Percentiles rank a stretch among this genome's conserved stretches.
phyloP scores from a whole-genome alignment of 2,888 invertebrate genomes.

The Drosophila fungiperda region DNA sequence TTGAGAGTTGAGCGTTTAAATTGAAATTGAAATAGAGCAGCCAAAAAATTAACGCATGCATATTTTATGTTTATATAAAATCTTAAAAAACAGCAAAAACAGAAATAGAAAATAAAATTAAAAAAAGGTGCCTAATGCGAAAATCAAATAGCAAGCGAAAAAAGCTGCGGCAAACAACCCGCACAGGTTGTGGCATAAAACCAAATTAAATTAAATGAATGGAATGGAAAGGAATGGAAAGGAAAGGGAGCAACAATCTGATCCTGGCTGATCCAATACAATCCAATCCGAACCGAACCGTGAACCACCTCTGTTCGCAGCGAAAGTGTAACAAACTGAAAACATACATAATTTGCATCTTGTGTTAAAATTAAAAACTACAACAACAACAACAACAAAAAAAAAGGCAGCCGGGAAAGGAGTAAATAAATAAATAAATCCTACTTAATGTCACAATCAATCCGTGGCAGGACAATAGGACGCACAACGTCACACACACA shows the following conservation, averaged over 20 bases:
- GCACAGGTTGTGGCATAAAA: conserved; percentile 29
- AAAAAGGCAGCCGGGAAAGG: conserved; percentile 49
- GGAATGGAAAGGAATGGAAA: neutral
- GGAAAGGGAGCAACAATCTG: neutral
- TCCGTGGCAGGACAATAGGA: conserved; percentile 68
- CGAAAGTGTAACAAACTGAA: conserved; percentile 59
- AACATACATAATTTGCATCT: conserved; percentile 80
- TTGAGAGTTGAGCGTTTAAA: conserved; percentile 25
- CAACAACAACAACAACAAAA: conserved; percentile 30
- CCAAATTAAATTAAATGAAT: neutral
- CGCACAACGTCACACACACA: neutral
- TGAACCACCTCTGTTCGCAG: conserved; percentile 5
- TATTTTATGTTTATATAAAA: conserved; percentile 55
- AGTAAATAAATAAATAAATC: conserved; percentile 84
- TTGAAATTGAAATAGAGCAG: conserved; percentile 29
- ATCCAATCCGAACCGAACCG: conserved; percentile 22
- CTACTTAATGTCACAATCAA: conserved; percentile 85
- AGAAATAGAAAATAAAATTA: neutral
- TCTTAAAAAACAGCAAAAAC: conserved; percentile 40
- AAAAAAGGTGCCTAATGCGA: conserved; percentile 39
- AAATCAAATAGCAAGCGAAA: conserved; percentile 52
- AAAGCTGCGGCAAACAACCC: conserved; percentile 67
- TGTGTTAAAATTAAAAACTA: conserved; percentile 60
- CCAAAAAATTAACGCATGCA: conserved; percentile 32
- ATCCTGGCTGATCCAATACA: conserved; percentile 16